Base-by-base conservation (phyloP, 1,140 invertebrate genomes). In the Arctopsyche grandis region DNA sequence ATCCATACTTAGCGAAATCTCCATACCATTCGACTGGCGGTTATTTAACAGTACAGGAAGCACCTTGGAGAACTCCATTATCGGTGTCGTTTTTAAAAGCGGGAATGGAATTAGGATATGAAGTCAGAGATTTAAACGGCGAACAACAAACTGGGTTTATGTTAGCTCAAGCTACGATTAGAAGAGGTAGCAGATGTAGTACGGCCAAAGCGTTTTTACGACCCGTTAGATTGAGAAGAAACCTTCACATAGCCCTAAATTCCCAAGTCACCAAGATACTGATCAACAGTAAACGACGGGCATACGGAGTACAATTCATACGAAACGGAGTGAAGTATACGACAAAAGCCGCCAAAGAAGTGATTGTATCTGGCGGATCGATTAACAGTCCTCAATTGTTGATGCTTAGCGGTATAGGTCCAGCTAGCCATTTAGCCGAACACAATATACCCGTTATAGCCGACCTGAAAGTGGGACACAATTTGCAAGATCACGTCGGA, bases 381-480 rank as follows among this genome's bases (percentile, higher is more conserved):
- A 91, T 97, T 12, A 92, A 93, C 43, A 92, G 93, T 1, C 95
- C 96, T 0, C 94, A 96, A 78, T 82, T 98, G n/a, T 89, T 98
- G 14, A 95, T 98, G 95, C 83, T 97, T 0, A 97, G 95, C 19
- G 97, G 97, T 0, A 91, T 98, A 21, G 96, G 96, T 0, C 95
- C 95, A 0, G 89, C 87, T 0, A 92, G 95, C 58, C 94, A 98
- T 83, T 86, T 99, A 0, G 84, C 91, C 77, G 91, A 94, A 74
- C 90, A 95, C 56, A 91, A 91, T 0, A 96, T 97, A 77, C 93
- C 93, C 0, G 89, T 95, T 0, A 80, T 96, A 1, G 91, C 91
- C 0, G 91, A 96, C 84, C 84, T 95, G 0, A 92, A 93, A 84
- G 94, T 96, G 0, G 95, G 95, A 12, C 90, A 95, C 80, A 96